phyloP scores from a whole-genome alignment of 2,888 invertebrate species.

The Azorinus chamasolen region DNA sequence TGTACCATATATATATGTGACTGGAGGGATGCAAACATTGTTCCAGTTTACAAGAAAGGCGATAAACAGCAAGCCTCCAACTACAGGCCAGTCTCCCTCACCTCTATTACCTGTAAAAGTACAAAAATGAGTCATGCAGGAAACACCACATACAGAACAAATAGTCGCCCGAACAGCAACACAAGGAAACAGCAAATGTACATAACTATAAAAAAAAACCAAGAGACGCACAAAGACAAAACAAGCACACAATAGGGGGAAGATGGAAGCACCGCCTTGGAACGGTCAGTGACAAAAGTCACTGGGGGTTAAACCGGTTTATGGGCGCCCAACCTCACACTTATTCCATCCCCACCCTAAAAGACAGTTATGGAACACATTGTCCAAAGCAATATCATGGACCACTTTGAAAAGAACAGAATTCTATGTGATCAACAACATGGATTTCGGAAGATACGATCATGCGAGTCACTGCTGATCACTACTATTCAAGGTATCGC shows the following conservation, averaged over 20 bases:
- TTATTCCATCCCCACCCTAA: too few relatives aligned
- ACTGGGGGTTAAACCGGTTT: too few relatives aligned
- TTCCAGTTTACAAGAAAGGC: constrained; percentile 44
- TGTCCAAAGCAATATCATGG: constrained; percentile 33
- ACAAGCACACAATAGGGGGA: too few relatives aligned
- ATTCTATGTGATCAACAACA: constrained; percentile 29
- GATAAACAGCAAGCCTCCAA: constrained; percentile 29
- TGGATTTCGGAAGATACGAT: constrained; percentile 4
- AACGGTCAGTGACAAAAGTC: too few relatives aligned
- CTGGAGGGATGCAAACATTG: constrained; percentile 27
- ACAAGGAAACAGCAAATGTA: too few relatives aligned
- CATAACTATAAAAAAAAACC: too few relatives aligned
- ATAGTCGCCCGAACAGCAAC: too few relatives aligned
- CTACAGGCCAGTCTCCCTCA: constrained; percentile 24
- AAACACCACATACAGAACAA: too few relatives aligned
- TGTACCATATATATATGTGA: constrained; percentile 30
- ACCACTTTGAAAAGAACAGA: constrained; percentile 13
- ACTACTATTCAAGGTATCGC: constrained; percentile 22
- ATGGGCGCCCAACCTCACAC: too few relatives aligned
- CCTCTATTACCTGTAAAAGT: constrained; percentile 21
- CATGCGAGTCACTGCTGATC: constrained; percentile 19
- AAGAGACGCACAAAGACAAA: too few relatives aligned
- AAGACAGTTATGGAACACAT: constrained; percentile 31
- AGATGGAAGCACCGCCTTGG: too few relatives aligned
- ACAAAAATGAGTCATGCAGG: too few relatives aligned